phyloP scores from a whole-genome alignment of 2,113 vertebrate species.

The Tympanuchus pallidicinctus region DNA sequence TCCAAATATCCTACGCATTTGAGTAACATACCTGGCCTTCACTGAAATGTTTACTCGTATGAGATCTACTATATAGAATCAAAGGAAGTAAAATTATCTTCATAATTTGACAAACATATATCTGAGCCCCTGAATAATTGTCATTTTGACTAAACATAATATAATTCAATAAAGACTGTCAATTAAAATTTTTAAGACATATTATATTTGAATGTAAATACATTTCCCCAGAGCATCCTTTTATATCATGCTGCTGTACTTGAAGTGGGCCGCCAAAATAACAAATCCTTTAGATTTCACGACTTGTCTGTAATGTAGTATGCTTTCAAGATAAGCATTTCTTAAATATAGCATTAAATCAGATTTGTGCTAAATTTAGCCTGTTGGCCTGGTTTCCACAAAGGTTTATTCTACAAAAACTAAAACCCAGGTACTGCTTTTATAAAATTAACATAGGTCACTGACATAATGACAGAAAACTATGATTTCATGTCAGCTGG shows the following conservation, averaged over 20 bases:
- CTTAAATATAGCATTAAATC: not conserved
- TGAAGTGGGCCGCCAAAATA: not conserved
- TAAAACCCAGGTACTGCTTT: conserved; percentile 32
- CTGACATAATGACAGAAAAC: conserved; percentile 40
- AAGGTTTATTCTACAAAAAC: conserved; percentile 39
- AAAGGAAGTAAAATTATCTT: not conserved
- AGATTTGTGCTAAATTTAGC: conserved; percentile 40
- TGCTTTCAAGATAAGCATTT: not conserved
- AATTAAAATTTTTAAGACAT: not conserved
- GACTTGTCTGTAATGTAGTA: not conserved
- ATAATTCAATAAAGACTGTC: not conserved
- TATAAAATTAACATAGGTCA: conserved; percentile 47
- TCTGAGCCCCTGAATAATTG: not conserved
- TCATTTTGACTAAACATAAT: not conserved
- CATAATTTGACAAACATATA: not conserved
- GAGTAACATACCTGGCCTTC: not conserved
- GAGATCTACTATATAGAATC: not conserved
- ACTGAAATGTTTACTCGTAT: not conserved
- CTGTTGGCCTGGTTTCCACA: conserved; percentile 24
- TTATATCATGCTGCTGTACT: not conserved
- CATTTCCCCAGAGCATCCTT: not conserved
- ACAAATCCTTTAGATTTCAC: not conserved
- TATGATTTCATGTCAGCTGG: conserved; percentile 52
- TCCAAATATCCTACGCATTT: not conserved
- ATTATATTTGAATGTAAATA: not conserved